Conservation (phyloP, 2,888 invertebrate species). For the Lacanobia wlatinum region DNA sequence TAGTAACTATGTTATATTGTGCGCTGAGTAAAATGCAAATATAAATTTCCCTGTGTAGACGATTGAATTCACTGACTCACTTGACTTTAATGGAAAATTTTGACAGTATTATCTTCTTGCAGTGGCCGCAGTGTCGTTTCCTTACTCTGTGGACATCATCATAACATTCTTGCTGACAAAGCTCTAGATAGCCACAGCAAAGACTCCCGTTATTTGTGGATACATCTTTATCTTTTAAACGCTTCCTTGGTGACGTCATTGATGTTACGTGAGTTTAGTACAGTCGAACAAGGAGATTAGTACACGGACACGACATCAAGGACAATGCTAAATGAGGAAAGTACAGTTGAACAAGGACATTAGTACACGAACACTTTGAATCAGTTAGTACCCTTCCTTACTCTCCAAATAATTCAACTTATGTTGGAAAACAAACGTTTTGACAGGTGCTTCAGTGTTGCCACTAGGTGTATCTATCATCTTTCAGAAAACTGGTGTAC, state of each 20-base stretch:
- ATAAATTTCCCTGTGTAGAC: too few species aligned
- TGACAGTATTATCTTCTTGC: background rate
- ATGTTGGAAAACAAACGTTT: too few species aligned
- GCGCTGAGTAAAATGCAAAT: too few species aligned
- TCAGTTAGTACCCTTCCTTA: background rate
- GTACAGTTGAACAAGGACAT: conserved; percentile 3
- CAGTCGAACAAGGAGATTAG: background rate
- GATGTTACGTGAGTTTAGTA: conserved; percentile 7
- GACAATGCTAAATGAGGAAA: background rate
- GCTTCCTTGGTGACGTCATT: conserved; percentile 54
- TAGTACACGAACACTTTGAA: background rate
- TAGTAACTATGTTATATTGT: too few species aligned
- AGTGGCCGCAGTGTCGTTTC: background rate
- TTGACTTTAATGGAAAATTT: too few species aligned
- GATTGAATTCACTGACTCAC: too few species aligned
- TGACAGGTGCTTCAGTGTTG: too few species aligned
- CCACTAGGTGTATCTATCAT: too few species aligned
- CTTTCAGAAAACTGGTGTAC: too few species aligned
- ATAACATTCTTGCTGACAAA: conserved; percentile 51
- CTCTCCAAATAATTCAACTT: background rate
- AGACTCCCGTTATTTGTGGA: conserved; percentile 49
- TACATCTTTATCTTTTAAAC: conserved; percentile 49
- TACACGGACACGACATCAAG: conserved; percentile 24
- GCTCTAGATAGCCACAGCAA: conserved; percentile 41
- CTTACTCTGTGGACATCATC: conserved; percentile 10